These are phyloP conservation scores for Cryptotermes secundus DNA, from an alignment of 1,140 invertebrate species.

Conservation along the genomic window DNA sequence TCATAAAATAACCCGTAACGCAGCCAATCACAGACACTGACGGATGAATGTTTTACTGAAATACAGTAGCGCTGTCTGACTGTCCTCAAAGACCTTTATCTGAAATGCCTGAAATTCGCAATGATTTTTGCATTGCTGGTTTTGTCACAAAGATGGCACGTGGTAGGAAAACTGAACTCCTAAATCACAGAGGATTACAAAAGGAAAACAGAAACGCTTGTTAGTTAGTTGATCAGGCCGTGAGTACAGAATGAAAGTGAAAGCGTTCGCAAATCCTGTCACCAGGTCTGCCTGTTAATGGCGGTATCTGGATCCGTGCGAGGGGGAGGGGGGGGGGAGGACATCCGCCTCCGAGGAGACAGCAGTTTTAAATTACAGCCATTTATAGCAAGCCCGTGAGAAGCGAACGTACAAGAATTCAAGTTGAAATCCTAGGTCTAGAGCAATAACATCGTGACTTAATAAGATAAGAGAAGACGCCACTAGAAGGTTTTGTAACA, in stretches of 20 bases:
- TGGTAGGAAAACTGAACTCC: not conserved
- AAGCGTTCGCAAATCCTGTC: too few species aligned
- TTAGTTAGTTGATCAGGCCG: not conserved
- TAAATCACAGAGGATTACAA: not conserved
- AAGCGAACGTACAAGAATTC: not conserved
- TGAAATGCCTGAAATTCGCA: not conserved
- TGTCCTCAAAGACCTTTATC: not conserved
- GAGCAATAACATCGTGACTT: too few species aligned
- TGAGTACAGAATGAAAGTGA: not conserved
- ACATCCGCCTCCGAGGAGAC: not conserved
- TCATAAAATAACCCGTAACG: too few species aligned
- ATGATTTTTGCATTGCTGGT: not conserved
- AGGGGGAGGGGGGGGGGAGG: not conserved
- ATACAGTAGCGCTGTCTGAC: not conserved
- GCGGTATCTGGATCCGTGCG: not conserved
- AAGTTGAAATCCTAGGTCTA: not conserved
- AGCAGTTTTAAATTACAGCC: not conserved
- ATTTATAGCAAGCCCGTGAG: not conserved
- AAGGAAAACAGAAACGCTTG: not conserved
- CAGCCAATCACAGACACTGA: not conserved
- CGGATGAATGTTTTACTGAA: not conserved
- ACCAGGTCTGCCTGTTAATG: not conserved
- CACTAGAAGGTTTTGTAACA: too few species aligned
- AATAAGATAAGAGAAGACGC: too few species aligned
- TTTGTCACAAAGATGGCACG: not conserved